Evolutionary conservation across 2,797 vertebrate species (phyloP).

Genomic region (Pygocentrus nattereri): DNA sequence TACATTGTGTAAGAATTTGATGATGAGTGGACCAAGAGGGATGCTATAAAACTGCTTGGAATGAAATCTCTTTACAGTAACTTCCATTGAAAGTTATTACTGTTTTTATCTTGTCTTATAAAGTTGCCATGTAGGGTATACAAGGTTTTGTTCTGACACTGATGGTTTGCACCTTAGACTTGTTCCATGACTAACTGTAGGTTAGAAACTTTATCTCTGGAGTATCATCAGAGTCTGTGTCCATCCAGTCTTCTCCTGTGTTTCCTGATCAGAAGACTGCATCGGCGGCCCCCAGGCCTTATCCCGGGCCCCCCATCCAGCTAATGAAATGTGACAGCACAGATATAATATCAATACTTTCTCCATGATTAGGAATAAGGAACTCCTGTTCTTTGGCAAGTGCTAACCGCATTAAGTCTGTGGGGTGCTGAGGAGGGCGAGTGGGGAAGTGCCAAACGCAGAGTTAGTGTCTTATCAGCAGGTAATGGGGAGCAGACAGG

Average conservation of each 20-base stretch:
- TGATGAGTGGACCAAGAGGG: no score
- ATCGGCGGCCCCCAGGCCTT: conserved; percentile 43
- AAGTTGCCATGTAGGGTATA: background rate
- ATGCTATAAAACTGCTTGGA: no score
- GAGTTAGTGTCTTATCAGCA: conserved; percentile 79
- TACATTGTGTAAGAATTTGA: no score
- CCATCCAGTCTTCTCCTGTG: conserved; percentile 28
- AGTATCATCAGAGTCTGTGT: conserved; percentile 33
- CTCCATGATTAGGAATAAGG: conserved; percentile 92
- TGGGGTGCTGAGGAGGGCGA: conserved; percentile 63
- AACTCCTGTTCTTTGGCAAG: conserved; percentile 81
- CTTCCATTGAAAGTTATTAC: no score
- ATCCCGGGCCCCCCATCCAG: conserved; percentile 69
- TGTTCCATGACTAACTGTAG: background rate
- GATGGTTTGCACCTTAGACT: background rate
- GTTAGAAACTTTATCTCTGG: conserved; percentile 55
- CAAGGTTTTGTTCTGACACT: background rate
- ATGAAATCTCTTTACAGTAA: no score
- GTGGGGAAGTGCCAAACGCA: conserved; percentile 59
- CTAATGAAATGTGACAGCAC: conserved; percentile 91
- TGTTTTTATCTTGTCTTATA: no score
- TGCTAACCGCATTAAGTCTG: conserved; percentile 79
- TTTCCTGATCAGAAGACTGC: conserved; percentile 48
- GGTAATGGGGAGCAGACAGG: conserved; percentile 79
- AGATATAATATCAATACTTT: conserved; percentile 92